Conservation (phyloP, 2,888 invertebrate species). For the Drosophila basisetae region DNA sequence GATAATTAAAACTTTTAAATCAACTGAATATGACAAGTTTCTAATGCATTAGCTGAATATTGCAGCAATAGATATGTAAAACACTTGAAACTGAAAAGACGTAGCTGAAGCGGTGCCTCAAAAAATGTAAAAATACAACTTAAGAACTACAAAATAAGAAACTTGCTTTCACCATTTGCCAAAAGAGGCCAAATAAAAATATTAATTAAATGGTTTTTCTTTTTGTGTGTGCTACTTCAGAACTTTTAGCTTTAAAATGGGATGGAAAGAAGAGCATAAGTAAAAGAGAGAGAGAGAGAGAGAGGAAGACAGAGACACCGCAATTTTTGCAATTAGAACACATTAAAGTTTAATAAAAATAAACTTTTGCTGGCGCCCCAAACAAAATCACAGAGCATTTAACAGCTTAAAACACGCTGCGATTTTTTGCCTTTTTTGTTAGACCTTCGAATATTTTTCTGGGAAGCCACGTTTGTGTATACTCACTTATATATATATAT, state of each 20-base stretch:
- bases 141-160: slow-evolving; percentile 7
- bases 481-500: slow-evolving; percentile 3
- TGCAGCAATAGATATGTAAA: slow-evolving; percentile 12
- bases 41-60: slow-evolving; percentile 68
- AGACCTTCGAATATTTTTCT: slow-evolving; percentile 15
- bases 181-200: slow-evolving; percentile 25
- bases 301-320: slow-evolving; percentile 1
- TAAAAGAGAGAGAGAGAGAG: not conserved
- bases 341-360: slow-evolving; percentile 68
- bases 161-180: slow-evolving; percentile 25
- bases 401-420: slow-evolving; percentile 54
- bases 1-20: slow-evolving; percentile 79
- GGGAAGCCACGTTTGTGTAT: not conserved
- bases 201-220: slow-evolving; percentile 26
- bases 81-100: slow-evolving; percentile 2
- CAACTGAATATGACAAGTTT: slow-evolving; percentile 75
- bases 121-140: not conserved
- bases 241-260: slow-evolving; percentile 26
- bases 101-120: not conserved
- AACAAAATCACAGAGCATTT: slow-evolving; percentile 18
- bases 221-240: slow-evolving; percentile 14
- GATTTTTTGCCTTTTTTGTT: slow-evolving; percentile 27
- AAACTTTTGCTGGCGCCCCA: slow-evolving; percentile 52
- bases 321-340: slow-evolving; percentile 67
- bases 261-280: not conserved